Base-by-base conservation (phyloP, 2,888 invertebrate genomes). In the Rapana venosa region DNA sequence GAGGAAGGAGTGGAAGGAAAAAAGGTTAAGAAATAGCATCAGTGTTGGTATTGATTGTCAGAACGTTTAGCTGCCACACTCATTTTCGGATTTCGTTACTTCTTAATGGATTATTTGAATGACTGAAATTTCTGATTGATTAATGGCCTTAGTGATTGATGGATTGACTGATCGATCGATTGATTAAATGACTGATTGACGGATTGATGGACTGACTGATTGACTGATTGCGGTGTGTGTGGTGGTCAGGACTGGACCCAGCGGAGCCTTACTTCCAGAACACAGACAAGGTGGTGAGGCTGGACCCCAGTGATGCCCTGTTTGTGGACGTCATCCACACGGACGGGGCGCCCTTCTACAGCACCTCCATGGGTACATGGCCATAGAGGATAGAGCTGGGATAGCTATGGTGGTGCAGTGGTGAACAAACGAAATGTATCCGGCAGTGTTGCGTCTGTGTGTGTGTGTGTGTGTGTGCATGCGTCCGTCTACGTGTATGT, bases 281-380 rank as follows among this genome's bases (percentile, higher is more conserved):
- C 92, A 98, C 98, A 97, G 98, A 98, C 15, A 97, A 97, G 30
- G 97, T 97, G 91, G 97, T 98, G 0, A 97, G 98, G 56, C 96
- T 98, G 17, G 98, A 98, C 95, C 98, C 98, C 1, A 97, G 97
- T 0, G 98, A 98, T 95, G 98, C 98, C 0, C 97, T 97, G 93
- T 97, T 98, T 93, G 98, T 98, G 0, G 98, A 98, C 96, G 98
- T 98, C 90, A 98, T 98, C 94, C 98, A 98, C 96, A 98, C 98
- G 0, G 98, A 98, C 95, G 98, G 92, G 11, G 92, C 92, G 36
- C 92, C 91, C 32, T 89, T 89, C 85, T 89, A 70, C 89, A 89
- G 89, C 85, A 32, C 77, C 61, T 35, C 47, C 20, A 30, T 85
- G 26, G 89, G 89, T 89, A 83, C 22, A 5, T 47, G 47, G 8